Percentiles rank a stretch among this genome's conserved stretches.
These are phyloP conservation scores for Gila robusta DNA, from an alignment of 2,797 vertebrate species.

Conservation along the genomic window DNA sequence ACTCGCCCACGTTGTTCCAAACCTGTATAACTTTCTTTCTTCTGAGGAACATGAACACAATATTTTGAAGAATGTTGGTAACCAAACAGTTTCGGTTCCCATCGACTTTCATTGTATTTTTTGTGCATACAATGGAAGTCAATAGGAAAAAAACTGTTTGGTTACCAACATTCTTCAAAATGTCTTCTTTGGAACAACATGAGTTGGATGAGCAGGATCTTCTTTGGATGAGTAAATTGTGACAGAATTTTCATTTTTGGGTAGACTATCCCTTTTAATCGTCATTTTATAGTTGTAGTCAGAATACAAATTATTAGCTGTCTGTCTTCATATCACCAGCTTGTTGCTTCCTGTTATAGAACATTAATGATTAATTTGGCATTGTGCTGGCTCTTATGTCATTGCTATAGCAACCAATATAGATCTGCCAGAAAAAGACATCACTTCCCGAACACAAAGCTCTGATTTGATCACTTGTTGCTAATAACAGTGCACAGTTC, in stretches of 20 bases:
- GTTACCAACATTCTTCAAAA: background rate
- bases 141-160: background rate
- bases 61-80: too few species aligned
- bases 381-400: background rate
- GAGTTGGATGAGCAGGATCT: too few species aligned
- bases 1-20: too few species aligned
- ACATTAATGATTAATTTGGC: background rate
- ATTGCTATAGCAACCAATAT: constrained; percentile 37
- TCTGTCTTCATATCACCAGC: background rate
- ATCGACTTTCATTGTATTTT: too few species aligned
- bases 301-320: background rate
- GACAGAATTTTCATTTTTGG: too few species aligned
- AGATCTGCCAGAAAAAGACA: constrained; percentile 18
- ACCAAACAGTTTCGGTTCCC: too few species aligned
- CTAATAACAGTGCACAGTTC: background rate
- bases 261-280: too few species aligned
- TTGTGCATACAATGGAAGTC: too few species aligned
- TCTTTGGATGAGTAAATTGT: too few species aligned
- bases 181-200: background rate
- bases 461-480: constrained; percentile 15
- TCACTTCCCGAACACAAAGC: background rate
- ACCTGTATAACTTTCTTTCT: too few species aligned
- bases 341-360: background rate
- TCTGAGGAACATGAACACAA: too few species aligned
- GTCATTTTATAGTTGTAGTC: too few species aligned